These are phyloP conservation scores for Agapornis canus DNA, from an alignment of 2,797 vertebrate species.

Conservation along the genomic window DNA sequence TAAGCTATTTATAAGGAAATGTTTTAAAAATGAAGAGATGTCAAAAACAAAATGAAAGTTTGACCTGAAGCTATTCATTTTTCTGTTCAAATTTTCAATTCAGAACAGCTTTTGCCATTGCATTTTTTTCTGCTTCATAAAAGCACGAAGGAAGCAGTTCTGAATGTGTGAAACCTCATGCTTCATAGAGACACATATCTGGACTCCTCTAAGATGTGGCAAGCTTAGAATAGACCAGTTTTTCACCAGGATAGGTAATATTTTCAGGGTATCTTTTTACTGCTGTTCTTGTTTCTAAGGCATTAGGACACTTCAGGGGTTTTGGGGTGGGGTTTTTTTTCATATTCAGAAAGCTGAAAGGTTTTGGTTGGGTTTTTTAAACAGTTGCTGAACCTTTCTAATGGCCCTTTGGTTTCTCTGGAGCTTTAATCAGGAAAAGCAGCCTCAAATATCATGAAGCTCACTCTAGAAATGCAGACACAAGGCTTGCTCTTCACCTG, in stretches of 20 bases:
- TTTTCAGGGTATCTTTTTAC: neutral
- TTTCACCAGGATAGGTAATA: neutral
- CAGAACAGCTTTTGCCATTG: neutral
- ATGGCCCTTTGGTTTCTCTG: neutral
- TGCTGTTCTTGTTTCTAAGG: neutral
- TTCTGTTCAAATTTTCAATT: neutral
- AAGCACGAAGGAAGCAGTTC: neutral
- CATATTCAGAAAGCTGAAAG: neutral
- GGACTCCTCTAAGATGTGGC: neutral
- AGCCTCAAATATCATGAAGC: neutral
- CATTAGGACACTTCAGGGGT: neutral
- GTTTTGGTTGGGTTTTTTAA: fast-evolving
- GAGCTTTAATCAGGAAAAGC: neutral
- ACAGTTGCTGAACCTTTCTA: neutral
- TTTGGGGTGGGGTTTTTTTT: neutral
- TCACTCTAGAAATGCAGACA: fast-evolving
- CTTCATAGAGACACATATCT: neutral
- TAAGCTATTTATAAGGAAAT: neutral
- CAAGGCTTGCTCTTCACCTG: neutral
- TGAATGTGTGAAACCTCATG: neutral
- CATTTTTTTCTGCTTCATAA: neutral
- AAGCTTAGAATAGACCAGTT: neutral
- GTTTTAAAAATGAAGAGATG: neutral
- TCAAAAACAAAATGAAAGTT: neutral
- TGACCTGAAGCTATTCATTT: neutral